Evolutionary conservation across 2,888 invertebrate species (phyloP), one percentile per base, ranked within the genome.

Genomic region (Erynnis tages): DNA sequence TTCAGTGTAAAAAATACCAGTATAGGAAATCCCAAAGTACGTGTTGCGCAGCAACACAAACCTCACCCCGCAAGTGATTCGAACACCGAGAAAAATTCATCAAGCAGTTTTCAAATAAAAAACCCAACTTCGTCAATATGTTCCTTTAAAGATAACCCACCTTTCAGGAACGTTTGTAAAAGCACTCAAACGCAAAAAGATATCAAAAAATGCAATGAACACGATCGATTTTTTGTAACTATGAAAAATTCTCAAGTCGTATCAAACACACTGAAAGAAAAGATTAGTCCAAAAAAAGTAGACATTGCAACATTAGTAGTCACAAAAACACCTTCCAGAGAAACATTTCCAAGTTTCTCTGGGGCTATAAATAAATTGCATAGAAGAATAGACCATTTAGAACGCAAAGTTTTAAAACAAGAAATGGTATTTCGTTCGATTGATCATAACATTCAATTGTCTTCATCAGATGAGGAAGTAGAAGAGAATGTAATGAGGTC

Each of bases 401-500:
- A 86, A 62, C 75, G 71, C 58, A 84, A 80, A 72, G 62, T 85
- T 63, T 63, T 79, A 45, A 71, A 62, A 61, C 86, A 84, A 71
- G 85, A 84, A 69, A 82, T 79, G 81, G 78, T 83, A 53, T 77
- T 82, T 65, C 79, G 77, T 60, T 73, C 77, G 41, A 66, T 82
- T 50, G 76, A 82, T 64, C 76, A 77, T 56, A 75, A 76, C 56
- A 54, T 76, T 57, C 65, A 70, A 49, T 56, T 78, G 54, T 79
- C 83, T 60, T 84, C 84, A 35, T 80, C 82, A 56, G 82, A 85
- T 66, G 83, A 82, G 59, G 80, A 78, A 56, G 60, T 65, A 37
- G 74, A 73, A 57, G 61, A 67, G 55, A 69, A 65, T 54, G 63
- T 60, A 49, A 76, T 70, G 70, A 76, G 58, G 61, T 61, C 62